A percentile compares a stretch with the other conserved stretches of the same genome.
Evolutionary conservation across 2,113 vertebrate genomes (phyloP).

Genomic region (Tyto alba): DNA sequence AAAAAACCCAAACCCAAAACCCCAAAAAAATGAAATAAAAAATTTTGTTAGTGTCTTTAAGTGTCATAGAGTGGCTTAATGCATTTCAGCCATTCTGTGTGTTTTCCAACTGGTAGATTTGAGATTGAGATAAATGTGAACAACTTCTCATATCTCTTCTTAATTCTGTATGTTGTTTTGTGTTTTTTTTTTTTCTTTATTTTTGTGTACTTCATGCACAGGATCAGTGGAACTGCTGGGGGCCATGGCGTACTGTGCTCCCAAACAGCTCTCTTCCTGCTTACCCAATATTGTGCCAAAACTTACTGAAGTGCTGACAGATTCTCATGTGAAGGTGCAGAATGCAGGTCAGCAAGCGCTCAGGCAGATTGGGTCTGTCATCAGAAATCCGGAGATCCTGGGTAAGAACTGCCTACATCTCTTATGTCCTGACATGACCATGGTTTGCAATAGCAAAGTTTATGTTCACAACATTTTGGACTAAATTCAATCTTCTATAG

Average conservation of each 20-base stretch:
- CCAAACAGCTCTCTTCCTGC: conserved; percentile 96
- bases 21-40: no score
- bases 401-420: conserved; percentile 69
- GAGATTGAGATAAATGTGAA: neutral
- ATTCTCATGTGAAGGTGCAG: conserved; percentile 98
- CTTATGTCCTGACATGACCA: neutral
- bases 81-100: neutral
- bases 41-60: neutral
- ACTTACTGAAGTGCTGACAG: conserved; percentile 94
- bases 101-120: neutral
- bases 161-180: neutral
- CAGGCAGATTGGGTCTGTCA: conserved; percentile 94
- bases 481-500: neutral
- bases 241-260: conserved; percentile 96
- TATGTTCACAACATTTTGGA: neutral
- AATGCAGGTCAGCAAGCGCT: conserved; percentile 97
- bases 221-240: conserved; percentile 96
- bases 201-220: conserved; percentile 27
- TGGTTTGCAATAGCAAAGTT: neutral
- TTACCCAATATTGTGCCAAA: conserved; percentile 97
- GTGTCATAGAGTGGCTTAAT: neutral
- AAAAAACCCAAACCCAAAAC: no score
- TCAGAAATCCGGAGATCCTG: conserved; percentile 96
- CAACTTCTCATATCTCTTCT: neutral
- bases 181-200: neutral